Percentiles rank a stretch among this genome's conserved stretches.
Evolutionary conservation across 2,888 invertebrate genomes (phyloP).

Genomic region (Aspidiotus destructor): DNA sequence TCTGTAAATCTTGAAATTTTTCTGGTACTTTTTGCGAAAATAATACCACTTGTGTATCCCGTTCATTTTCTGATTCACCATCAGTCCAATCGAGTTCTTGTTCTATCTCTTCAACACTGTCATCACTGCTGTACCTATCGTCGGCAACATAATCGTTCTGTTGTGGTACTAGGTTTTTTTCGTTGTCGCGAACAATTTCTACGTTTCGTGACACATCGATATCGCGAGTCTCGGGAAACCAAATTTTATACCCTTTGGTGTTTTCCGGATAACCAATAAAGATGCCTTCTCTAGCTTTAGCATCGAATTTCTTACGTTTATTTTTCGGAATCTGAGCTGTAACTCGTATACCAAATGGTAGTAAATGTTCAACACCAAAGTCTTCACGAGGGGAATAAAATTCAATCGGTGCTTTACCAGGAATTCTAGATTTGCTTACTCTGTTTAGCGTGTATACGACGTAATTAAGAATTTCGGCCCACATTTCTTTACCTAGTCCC

Average conservation of each 20-base stretch:
- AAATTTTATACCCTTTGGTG: conserved; percentile 39
- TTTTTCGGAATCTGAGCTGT: conserved; percentile 40
- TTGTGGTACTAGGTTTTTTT: background rate
- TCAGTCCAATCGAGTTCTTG: background rate
- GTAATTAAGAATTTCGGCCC: conserved; percentile 40
- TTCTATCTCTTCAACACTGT: background rate
- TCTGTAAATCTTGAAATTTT: background rate
- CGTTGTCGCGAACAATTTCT: background rate
- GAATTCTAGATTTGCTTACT: conserved; percentile 32
- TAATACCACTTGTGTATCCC: no score
- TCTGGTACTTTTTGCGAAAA: background rate
- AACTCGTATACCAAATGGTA: conserved; percentile 38
- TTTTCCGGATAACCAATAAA: conserved; percentile 39
- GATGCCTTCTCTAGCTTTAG: conserved; percentile 37
- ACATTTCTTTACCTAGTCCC: conserved; percentile 38
- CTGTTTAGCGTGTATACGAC: background rate
- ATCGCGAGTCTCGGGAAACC: conserved; percentile 23
- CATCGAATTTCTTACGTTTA: conserved; percentile 37
- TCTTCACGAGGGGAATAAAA: conserved; percentile 37
- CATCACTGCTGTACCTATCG: background rate
- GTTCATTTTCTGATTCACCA: conserved; percentile 6
- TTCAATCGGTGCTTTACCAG: conserved; percentile 38
- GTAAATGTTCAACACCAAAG: conserved; percentile 26
- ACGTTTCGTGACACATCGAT: conserved; percentile 10
- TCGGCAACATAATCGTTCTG: background rate